These are phyloP conservation scores for Heteromyza rotundicornis DNA, from an alignment of 2,888 invertebrate genomes.

Conservation along the genomic window DNA sequence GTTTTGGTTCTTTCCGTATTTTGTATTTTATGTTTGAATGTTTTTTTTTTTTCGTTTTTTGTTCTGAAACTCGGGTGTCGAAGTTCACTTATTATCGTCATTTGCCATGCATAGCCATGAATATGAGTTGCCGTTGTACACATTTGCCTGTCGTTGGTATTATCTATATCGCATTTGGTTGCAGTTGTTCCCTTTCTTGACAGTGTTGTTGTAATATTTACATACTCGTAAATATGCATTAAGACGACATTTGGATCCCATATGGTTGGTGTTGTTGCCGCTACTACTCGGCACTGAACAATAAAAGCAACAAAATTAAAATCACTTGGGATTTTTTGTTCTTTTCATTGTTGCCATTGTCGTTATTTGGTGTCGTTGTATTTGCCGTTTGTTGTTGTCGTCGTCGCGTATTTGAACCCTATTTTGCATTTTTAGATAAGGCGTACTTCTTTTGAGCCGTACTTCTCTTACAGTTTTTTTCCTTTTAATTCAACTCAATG, in stretches of 20 bases:
- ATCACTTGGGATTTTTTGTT: constrained; percentile 9
- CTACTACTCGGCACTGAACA: background rate
- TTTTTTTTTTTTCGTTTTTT: too few species aligned
- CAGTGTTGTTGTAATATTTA: constrained; percentile 4
- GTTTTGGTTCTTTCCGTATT: too few species aligned
- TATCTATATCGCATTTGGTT: constrained; percentile 3
- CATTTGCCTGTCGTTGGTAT: constrained; percentile 2
- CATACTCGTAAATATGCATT: constrained; percentile 25
- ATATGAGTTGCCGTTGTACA: constrained; percentile 11
- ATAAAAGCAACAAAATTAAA: background rate
- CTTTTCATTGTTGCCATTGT: background rate
- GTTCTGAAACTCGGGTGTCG: constrained; percentile 24
- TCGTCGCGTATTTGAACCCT: background rate
- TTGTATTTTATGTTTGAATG: too few species aligned
- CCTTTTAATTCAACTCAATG: too few species aligned
- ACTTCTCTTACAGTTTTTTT: too few species aligned
- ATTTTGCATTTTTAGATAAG: constrained; percentile 2
- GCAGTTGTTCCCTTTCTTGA: background rate
- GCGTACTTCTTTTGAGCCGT: too few species aligned
- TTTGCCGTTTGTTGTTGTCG: background rate
- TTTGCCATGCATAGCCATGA: constrained; percentile 30
- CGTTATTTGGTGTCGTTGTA: background rate
- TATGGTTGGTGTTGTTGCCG: background rate
- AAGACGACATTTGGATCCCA: constrained; percentile 29
- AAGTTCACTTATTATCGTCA: constrained; percentile 35